Evolutionary conservation across 2,113 vertebrate species (phyloP).

Genomic region (Indicator indicator): DNA sequence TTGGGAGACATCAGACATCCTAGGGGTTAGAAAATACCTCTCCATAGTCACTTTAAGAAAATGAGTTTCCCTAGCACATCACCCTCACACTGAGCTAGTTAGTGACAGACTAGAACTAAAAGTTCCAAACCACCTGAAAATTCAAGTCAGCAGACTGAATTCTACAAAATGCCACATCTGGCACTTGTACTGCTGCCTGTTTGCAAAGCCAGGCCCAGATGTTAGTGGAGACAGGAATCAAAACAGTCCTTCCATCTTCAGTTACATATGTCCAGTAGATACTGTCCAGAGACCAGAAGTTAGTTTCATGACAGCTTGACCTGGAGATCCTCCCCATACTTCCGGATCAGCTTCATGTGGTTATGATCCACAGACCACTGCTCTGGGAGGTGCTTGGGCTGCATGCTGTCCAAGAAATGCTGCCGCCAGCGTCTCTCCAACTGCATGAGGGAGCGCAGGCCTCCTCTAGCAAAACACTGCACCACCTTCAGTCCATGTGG

Average conservation of each 20-base stretch:
- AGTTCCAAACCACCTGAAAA: not conserved
- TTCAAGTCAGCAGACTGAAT: not conserved
- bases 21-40: not conserved
- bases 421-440: constrained; percentile 94
- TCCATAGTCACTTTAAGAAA: not conserved
- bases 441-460: constrained; percentile 88
- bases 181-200: not conserved
- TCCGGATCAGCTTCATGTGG: constrained; percentile 91
- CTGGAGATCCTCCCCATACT: constrained; percentile 86
- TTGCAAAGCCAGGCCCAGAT: not conserved
- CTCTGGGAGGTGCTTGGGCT: constrained; percentile 87
- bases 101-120: constrained; percentile 6
- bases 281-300: not conserved
- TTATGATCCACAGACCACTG: constrained; percentile 95
- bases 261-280: not conserved
- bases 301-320: constrained; percentile 76
- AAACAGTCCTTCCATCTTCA: not conserved
- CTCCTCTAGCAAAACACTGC: constrained; percentile 77
- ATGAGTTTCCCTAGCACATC: not conserved
- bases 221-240: not conserved
- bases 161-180: not conserved
- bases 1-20: not conserved
- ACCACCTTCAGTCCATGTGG: constrained; percentile 97
- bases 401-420: constrained; percentile 93
- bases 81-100: not conserved